Evolutionary conservation across 2,888 invertebrate species (phyloP).

Genomic region (Saturnia pavonia): DNA sequence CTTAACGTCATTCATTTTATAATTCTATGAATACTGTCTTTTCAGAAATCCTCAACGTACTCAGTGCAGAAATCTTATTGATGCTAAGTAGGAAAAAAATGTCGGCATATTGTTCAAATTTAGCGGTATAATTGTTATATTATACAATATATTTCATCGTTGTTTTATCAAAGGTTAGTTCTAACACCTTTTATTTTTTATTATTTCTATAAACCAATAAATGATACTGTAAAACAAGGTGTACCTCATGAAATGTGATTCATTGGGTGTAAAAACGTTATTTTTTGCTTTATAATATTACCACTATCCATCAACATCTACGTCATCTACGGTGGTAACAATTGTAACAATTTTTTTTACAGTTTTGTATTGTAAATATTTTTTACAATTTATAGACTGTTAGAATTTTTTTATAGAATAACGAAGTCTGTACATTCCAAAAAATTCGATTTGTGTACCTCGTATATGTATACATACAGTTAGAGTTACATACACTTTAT

Average conservation of each 20-base stretch:
- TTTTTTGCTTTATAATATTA: background rate
- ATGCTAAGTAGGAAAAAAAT: background rate
- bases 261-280: background rate
- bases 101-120: background rate
- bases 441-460: background rate
- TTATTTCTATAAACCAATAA: background rate
- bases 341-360: background rate
- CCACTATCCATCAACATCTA: background rate
- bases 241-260: background rate
- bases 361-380: constrained; percentile 1
- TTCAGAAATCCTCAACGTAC: too few relatives aligned
- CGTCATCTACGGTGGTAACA: background rate
- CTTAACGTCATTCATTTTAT: background rate
- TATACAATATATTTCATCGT: background rate
- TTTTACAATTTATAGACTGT: constrained; percentile 4
- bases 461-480: background rate
- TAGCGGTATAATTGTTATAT: background rate
- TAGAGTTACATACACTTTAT: background rate
- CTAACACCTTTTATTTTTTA: background rate
- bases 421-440: background rate
- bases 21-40: background rate
- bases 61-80: too few relatives aligned
- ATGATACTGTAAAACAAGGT: background rate
- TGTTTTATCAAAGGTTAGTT: constrained; percentile 6
- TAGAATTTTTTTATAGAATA: background rate